Percentiles rank a stretch among this genome's conserved stretches.
Evolutionary conservation across 1,140 invertebrate genomes (phyloP).

Genomic region (Phymorhynchus buccinoides): DNA sequence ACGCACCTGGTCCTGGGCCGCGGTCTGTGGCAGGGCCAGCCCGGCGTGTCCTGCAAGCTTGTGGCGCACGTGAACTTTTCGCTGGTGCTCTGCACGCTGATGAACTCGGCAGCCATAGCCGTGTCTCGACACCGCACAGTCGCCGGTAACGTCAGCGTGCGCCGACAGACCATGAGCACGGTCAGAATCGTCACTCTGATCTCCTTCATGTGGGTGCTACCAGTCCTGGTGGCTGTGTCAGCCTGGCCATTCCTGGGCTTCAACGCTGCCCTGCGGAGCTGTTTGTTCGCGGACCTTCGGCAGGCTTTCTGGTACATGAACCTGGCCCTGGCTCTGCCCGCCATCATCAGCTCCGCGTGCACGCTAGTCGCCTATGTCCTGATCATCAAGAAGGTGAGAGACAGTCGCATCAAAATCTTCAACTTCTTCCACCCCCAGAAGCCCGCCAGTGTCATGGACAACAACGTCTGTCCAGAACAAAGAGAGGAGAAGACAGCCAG

Average conservation of each 20-base stretch:
- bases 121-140: conserved; percentile 23
- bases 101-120: conserved; percentile 27
- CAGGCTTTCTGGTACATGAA: conserved; percentile 34
- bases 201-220: conserved; percentile 37
- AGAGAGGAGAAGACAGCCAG: not conserved
- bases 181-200: not conserved
- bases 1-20: not conserved
- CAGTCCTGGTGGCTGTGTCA: conserved; percentile 9
- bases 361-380: conserved; percentile 30
- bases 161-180: not conserved
- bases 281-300: conserved; percentile 22
- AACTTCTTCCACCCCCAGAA: not conserved
- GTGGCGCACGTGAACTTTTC: conserved; percentile 36
- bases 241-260: conserved; percentile 35
- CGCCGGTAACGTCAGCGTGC: not conserved
- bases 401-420: conserved; percentile 30
- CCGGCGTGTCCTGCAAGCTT: not conserved
- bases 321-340: conserved; percentile 20
- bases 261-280: conserved; percentile 30
- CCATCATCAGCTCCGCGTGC: conserved; percentile 1
- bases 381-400: conserved; percentile 37
- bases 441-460: not conserved
- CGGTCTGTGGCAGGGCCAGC: not conserved
- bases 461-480: not conserved
- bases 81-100: conserved; percentile 15